Evolutionary conservation across 2,888 invertebrate genomes (phyloP), one percentile per base, ranked within the genome.

Genomic region (Oligia latruncula): DNA sequence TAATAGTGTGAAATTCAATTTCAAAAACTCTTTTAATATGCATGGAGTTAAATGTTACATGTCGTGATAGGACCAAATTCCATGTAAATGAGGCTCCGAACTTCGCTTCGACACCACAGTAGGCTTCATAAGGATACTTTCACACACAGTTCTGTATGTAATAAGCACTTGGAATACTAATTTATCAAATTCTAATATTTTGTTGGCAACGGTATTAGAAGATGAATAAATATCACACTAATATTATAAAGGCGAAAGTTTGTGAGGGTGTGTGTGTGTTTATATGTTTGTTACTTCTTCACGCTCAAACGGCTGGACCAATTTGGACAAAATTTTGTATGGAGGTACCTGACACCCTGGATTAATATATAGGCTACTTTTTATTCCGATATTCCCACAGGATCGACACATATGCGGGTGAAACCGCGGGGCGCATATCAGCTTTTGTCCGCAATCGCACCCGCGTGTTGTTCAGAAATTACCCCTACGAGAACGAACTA

Each of bases 71-170:
- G 74, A 78, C 68, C 66, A 74, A 86, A 86, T 85, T 85, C 77
- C 77, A 86, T 86, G 86, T 86, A 85, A 86, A 86, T 86, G 86
- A 86, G 81, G 77, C 70, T 77, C 58, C 74, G 71, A 87, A 86
- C 77, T 87, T 84, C 60, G 62, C 78, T 81, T 62, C 35, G 40
- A 78, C 71, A 87, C 64, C 76, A 78, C 74, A 71, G 70, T 72
- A 75, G 77, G 74, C 78, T 78, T 77, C 72, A 76, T 81, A 87
- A 80, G 74, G 81, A 87, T 70, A 87, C 84, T 84, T 87, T 75
- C 43, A 84, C 73, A 66, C 65, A 62, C 71, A 77, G 9, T 52
- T 68, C 46, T 55, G 62, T 65, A 43, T 72, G 29, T 78, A 40
- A 68, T 83, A 72, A 72, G 20, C 66, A 46, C 67, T 77, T 80